Conservation (phyloP, 2,888 invertebrate genomes). For the Caenorhabditis sp. region DNA sequence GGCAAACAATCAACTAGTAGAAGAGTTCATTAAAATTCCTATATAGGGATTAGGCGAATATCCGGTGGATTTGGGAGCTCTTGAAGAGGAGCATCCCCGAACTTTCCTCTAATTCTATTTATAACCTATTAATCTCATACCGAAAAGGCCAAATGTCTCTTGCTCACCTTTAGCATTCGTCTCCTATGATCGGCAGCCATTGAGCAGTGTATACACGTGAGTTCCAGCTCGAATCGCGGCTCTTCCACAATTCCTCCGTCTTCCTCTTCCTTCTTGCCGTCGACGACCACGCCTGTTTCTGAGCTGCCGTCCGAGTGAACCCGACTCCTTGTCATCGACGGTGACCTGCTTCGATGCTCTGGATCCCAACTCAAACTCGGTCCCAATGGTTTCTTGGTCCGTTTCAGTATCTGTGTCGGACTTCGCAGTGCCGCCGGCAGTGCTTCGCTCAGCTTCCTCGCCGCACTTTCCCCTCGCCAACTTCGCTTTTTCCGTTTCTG, state of each 20-base stretch:
- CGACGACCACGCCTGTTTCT: constrained; percentile 49
- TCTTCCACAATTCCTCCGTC: constrained; percentile 66
- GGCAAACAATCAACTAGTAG: not conserved
- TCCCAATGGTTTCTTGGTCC: constrained; percentile 76
- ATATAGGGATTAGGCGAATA: not conserved
- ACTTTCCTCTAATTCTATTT: not conserved
- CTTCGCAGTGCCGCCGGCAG: constrained; percentile 71
- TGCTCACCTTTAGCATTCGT: constrained; percentile 62
- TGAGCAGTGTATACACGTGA: constrained; percentile 71
- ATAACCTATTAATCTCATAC: too few species aligned
- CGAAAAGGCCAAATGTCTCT: too few species aligned
- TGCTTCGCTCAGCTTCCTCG: constrained; percentile 69
- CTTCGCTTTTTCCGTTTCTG: constrained; percentile 61
- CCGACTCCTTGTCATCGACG: constrained; percentile 63
- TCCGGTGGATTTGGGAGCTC: not conserved
- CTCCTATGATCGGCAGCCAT: constrained; percentile 71
- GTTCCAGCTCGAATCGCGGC: constrained; percentile 69
- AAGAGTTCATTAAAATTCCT: constrained; percentile 4
- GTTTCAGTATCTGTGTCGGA: constrained; percentile 70
- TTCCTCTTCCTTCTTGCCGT: constrained; percentile 55
- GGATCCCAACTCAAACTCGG: constrained; percentile 81
- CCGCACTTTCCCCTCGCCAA: constrained; percentile 66
- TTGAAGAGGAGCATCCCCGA: too few species aligned
- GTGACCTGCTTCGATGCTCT: constrained; percentile 70
- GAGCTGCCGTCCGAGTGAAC: constrained; percentile 70